phyloP scores from a whole-genome alignment of 2,888 invertebrate species.

The Idaea aversata region DNA sequence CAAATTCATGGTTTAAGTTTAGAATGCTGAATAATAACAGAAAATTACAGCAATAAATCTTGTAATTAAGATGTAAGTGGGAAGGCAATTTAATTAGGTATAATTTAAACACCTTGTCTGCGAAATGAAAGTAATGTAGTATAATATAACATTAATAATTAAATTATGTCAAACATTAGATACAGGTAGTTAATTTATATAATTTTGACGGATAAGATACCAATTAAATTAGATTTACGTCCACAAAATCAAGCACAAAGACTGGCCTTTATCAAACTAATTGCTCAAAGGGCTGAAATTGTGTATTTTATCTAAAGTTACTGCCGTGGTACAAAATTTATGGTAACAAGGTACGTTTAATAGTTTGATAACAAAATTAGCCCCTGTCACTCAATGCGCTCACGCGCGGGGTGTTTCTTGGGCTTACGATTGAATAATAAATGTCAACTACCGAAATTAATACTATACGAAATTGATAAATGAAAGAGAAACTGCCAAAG shows the following conservation, averaged over 20 bases:
- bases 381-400: neutral
- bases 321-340: neutral
- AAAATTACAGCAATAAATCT: constrained; percentile 11
- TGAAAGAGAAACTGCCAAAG: constrained; percentile 28
- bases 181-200: neutral
- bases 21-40: constrained; percentile 4
- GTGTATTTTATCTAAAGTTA: neutral
- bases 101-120: too few species aligned
- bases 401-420: neutral
- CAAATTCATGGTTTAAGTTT: constrained; percentile 9
- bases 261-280: neutral
- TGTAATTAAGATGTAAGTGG: neutral
- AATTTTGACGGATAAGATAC: neutral
- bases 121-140: too few species aligned
- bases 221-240: neutral
- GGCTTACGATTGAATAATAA: constrained; percentile 6
- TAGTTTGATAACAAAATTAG: neutral
- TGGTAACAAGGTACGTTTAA: neutral
- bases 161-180: neutral
- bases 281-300: neutral
- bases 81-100: neutral
- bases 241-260: neutral
- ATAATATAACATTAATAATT: neutral
- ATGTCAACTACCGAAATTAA: constrained; percentile 10
- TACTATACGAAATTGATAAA: constrained; percentile 13